Percentiles rank a stretch among this genome's conserved stretches.
These are phyloP conservation scores for Trialeurodes vaporariorum DNA, from an alignment of 1,140 invertebrate genomes.

Conservation along the genomic window DNA sequence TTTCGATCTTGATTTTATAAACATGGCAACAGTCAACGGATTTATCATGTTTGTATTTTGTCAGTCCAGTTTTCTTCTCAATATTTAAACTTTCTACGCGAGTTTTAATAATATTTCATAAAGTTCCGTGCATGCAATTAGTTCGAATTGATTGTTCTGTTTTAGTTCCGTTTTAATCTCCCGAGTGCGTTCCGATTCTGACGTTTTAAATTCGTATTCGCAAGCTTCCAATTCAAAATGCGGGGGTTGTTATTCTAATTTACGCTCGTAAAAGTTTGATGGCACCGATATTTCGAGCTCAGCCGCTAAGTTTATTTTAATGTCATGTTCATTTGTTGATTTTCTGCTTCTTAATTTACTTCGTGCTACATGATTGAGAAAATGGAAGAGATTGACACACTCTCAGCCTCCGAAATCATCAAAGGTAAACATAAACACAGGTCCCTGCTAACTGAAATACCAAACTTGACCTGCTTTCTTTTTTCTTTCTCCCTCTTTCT, in stretches of 20 bases:
- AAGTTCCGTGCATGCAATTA: neutral
- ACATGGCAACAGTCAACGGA: neutral
- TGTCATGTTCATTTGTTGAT: neutral
- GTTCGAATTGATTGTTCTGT: neutral
- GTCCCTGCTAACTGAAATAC: neutral
- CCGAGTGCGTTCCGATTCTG: neutral
- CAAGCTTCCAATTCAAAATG: neutral
- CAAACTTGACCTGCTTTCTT: neutral
- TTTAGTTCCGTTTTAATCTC: neutral
- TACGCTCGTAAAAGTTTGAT: neutral
- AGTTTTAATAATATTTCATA: neutral
- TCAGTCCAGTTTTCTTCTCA: neutral
- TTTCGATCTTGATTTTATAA: too few relatives aligned
- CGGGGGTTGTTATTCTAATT: neutral
- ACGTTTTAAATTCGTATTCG: neutral
- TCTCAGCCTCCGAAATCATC: neutral
- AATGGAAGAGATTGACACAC: neutral
- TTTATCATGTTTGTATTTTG: neutral
- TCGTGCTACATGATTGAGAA: neutral
- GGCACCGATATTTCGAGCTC: too few relatives aligned
- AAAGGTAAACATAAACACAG: neutral
- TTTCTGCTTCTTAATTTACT: neutral
- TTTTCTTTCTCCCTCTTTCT: neutral
- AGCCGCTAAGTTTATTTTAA: too few relatives aligned
- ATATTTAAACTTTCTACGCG: neutral